Base-by-base conservation (phyloP, 1,140 invertebrate species). In the Macrocentrus cingulum region DNA sequence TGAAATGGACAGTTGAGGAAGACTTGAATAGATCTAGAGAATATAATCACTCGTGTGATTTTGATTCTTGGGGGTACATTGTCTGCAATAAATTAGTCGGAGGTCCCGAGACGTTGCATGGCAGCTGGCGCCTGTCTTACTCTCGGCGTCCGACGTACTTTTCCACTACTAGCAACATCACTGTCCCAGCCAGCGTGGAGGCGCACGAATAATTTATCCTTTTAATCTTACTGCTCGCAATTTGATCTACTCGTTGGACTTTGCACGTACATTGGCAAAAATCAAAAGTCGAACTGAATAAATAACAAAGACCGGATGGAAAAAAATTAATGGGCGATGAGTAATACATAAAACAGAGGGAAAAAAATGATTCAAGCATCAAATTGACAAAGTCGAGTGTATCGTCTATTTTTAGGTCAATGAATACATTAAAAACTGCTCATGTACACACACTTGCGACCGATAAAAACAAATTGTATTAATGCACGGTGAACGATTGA, bases 81-180 rank as follows among this genome's bases (percentile, higher is more conserved):
- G 34, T 13, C 18, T 19, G 42, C 48, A 39, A 46, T 50, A 59
- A 52, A 53, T 59, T 53, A 23, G 39, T 41, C 13, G 32, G 34
- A 13, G 42, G 39, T 44, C 20, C 18, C 52, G 15, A 48, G 20
- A 13, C 19, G 20, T 23, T n/a, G 19, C 20, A 48, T 16, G 4
- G 20, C 56, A 41, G 23, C 49, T 13, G 32, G 56, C 56, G 52
- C 49, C 56, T 58, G 56, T 13, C 53, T 46, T 16, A 29, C 29
- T 20, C 45, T 42, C 29, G 15, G 19, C 19, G 37, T 45, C 49
- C 53, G 52, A 13, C 19, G 56, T 59, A 59, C 39, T 59, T 59
- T 59, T 59, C 56, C 56, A 59, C 56, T 59, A 44, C 39, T 13
- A 3, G 11, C 36, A 39, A 39, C 25, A 29, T 9, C 9, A 29